Evolutionary conservation across 2,888 invertebrate genomes (phyloP).

Genomic region (Minunthozetes semirufus): DNA sequence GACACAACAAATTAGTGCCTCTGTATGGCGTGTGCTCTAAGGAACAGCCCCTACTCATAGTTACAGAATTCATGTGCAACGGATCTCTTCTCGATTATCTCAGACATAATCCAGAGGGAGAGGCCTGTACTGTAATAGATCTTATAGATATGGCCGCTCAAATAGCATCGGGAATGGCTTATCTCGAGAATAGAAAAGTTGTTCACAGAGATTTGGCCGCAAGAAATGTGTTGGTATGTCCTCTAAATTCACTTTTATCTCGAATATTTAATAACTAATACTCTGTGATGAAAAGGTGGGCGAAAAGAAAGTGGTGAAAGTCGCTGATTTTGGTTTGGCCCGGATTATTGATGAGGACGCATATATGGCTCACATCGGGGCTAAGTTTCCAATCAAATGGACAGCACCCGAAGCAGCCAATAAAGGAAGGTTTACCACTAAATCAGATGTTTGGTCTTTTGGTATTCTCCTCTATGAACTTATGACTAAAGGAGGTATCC

Average conservation of each 20-base stretch:
- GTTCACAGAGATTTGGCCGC: conserved; percentile 74
- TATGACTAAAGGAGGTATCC: conserved; percentile 91
- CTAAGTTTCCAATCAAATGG: conserved; percentile 92
- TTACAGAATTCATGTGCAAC: conserved; percentile 86
- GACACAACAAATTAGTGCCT: conserved; percentile 85
- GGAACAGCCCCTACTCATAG: conserved; percentile 82
- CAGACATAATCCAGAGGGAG: conserved; percentile 78
- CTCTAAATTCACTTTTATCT: neutral
- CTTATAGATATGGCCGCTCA: conserved; percentile 83
- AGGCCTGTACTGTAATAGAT: conserved; percentile 76
- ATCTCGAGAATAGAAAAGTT: conserved; percentile 81
- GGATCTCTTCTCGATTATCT: conserved; percentile 87
- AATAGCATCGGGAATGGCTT: conserved; percentile 87
- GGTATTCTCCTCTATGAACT: conserved; percentile 88
- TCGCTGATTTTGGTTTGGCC: conserved; percentile 93
- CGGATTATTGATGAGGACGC: conserved; percentile 95
- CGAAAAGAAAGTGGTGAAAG: conserved; percentile 73
- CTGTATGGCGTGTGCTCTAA: conserved; percentile 86
- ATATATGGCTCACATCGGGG: conserved; percentile 88
- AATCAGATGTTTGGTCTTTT: conserved; percentile 98
- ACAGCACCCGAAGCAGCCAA: conserved; percentile 94
- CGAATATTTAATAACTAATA: too few relatives aligned
- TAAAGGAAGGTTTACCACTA: conserved; percentile 93
- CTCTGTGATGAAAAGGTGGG: conserved; percentile 91
- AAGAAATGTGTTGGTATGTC: conserved; percentile 78